These are phyloP conservation scores for Drosophila persimilis DNA, from an alignment of 1,140 invertebrate species.

Conservation along the genomic window DNA sequence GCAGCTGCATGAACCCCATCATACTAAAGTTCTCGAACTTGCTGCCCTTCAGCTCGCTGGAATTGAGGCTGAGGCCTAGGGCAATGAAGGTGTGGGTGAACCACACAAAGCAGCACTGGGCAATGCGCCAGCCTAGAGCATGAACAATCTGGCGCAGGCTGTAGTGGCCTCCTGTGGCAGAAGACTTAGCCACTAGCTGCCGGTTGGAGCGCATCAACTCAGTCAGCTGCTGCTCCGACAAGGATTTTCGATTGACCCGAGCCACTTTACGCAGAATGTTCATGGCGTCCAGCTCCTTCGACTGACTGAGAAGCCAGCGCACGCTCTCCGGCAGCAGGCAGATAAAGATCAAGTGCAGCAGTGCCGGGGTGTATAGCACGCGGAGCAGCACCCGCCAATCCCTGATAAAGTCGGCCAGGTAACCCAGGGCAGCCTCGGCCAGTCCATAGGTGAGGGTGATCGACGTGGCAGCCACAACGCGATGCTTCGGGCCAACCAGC, in stretches of 20 bases:
- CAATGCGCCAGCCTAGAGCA: conserved; percentile 84
- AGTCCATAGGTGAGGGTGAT: conserved; percentile 88
- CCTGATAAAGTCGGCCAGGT: conserved; percentile 87
- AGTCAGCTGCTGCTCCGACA: conserved; percentile 84
- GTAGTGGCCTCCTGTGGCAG: conserved; percentile 72
- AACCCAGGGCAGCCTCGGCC: conserved; percentile 88
- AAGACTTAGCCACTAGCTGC: conserved; percentile 40
- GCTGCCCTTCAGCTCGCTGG: conserved; percentile 88
- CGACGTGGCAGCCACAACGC: conserved; percentile 88
- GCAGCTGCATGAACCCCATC: conserved; percentile 88
- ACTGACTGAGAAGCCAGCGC: conserved; percentile 89
- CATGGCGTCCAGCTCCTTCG: conserved; percentile 86
- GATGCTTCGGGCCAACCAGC: conserved; percentile 88
- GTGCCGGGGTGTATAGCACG: conserved; percentile 87
- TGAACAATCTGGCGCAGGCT: conserved; percentile 82
- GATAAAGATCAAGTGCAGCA: conserved; percentile 86
- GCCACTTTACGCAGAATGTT: conserved; percentile 86
- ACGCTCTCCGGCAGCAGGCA: conserved; percentile 86
- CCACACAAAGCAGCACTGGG: conserved; percentile 88
- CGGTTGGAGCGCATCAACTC: conserved; percentile 75
- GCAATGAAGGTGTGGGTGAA: conserved; percentile 88
- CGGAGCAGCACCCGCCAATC: conserved; percentile 89
- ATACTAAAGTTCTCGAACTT: conserved; percentile 89
- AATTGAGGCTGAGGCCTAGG: conserved; percentile 91
- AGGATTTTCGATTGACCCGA: conserved; percentile 87